Base-by-base conservation (phyloP, 2,888 invertebrate species). In the Caenorhabditis imperialis region DNA sequence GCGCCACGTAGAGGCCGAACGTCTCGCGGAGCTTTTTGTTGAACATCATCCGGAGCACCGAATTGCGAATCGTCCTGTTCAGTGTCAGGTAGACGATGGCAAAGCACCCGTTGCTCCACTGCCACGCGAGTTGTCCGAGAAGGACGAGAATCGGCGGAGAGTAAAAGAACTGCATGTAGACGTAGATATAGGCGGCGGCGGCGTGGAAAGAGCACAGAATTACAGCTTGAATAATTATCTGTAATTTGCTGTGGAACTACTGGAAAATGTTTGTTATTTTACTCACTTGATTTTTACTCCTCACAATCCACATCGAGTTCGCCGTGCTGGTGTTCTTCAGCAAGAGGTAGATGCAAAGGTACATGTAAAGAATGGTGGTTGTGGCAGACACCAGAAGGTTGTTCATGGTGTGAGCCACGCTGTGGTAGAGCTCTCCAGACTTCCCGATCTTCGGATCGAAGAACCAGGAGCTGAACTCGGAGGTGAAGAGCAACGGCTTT, bases 101-200 rank as follows among this genome's bases (percentile, higher is more conserved):
- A 10, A 54, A 37, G 30, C 53, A 63, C 20, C 54, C 62, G 38
- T 37, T 63, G 22, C 62, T 53, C 45, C 45, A 47, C 38, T 54
- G 53, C 62, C 62, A 63, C 1, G 45, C 25, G 6, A 63, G 25
- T 16, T 63, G 62, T 18, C 53, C 45, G 7, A 63, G 27, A 5
- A 61, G 16, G 44, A 61, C 30, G 1, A 63, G 22, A 12, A 38
- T 14, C 12, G 53, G 37, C 20, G 62, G 45, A 3, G 53, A 45
- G 47, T 53, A 54, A 30, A 63, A 38, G 47, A 63, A 63, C 27
- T 45, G 45, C 62, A 63, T 63, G 54, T 54, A 63, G 25, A 45
- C 62, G 27, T 63, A 63, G 16, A 63, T 38, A 20, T 37, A 37
- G 27, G 62, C 53, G 12, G 45, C 53, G 7, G 37, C 45, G n/a